phyloP scores from a whole-genome alignment of 1,140 invertebrate species.

The Solenopsis invicta region DNA sequence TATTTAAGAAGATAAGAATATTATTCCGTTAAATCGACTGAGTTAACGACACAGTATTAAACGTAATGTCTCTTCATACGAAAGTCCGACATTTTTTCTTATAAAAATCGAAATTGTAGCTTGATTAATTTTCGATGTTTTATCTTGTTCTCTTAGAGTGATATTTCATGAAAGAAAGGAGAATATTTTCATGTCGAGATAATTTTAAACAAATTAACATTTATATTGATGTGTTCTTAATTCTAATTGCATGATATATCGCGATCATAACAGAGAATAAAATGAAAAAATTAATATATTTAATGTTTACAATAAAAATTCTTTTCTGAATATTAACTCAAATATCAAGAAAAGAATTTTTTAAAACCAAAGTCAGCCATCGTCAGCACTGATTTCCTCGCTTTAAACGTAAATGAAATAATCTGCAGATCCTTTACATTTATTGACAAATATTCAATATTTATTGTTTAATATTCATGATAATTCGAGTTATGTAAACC shows the following conservation, averaged over 20 bases:
- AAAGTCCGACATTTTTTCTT: background rate
- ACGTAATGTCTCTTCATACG: background rate
- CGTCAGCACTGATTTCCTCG: background rate
- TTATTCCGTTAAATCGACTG: background rate
- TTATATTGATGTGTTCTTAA: background rate
- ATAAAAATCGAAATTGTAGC: background rate
- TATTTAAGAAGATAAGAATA: background rate
- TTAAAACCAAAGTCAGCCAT: background rate
- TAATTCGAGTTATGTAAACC: background rate
- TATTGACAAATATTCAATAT: background rate
- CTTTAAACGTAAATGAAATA: background rate
- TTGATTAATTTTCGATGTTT: background rate
- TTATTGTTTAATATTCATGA: background rate
- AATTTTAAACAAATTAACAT: slow-evolving; percentile 10
- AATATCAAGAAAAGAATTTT: background rate
- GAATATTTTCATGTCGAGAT: background rate
- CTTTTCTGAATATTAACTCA: background rate
- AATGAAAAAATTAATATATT: background rate
- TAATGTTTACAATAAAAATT: background rate
- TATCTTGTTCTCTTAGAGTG: background rate
- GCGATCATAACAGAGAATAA: background rate
- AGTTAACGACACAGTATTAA: background rate
- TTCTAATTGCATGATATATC: background rate
- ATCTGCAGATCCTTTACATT: background rate
- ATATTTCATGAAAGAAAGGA: background rate